These are phyloP conservation scores for Nemotelus nigrinus DNA, from an alignment of 2,888 invertebrate genomes.

Conservation along the genomic window DNA sequence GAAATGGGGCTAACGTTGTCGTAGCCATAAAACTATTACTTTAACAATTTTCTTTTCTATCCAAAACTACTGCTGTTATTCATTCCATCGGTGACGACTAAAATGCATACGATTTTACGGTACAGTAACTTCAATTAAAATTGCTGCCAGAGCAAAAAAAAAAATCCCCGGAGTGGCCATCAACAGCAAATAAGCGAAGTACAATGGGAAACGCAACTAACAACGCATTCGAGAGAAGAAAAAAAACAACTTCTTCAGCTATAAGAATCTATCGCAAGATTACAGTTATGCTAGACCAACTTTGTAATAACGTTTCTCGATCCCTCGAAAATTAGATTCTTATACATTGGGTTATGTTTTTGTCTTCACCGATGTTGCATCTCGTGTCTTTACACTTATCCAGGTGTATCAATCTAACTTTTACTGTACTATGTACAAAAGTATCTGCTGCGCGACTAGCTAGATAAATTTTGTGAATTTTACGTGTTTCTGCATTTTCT, in stretches of 20 bases:
- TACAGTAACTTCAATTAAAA: slow-evolving; percentile 46
- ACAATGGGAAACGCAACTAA: slow-evolving; percentile 14
- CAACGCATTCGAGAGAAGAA: neutral
- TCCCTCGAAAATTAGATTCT: slow-evolving; percentile 17
- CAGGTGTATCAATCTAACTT: slow-evolving; percentile 7
- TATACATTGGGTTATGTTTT: neutral
- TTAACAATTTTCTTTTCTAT: neutral
- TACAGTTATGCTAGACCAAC: slow-evolving; percentile 38
- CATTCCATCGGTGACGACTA: neutral
- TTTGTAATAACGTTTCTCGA: neutral
- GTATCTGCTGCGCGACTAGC: neutral
- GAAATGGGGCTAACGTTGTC: neutral
- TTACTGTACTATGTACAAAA: neutral
- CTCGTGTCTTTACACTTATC: neutral
- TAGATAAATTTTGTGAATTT: slow-evolving; percentile 2
- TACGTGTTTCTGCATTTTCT: neutral
- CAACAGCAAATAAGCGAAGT: neutral
- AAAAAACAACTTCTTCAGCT: neutral
- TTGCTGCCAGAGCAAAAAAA: slow-evolving; percentile 16
- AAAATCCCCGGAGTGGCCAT: neutral
- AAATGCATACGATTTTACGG: slow-evolving; percentile 46
- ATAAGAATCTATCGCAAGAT: slow-evolving; percentile 30
- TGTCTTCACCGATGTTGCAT: slow-evolving; percentile 22
- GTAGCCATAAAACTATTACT: slow-evolving; percentile 9
- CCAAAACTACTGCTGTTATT: neutral